Percentiles rank a stretch among this genome's conserved stretches.
phyloP scores from a whole-genome alignment of 2,113 vertebrate species.

The Serinus canaria region DNA sequence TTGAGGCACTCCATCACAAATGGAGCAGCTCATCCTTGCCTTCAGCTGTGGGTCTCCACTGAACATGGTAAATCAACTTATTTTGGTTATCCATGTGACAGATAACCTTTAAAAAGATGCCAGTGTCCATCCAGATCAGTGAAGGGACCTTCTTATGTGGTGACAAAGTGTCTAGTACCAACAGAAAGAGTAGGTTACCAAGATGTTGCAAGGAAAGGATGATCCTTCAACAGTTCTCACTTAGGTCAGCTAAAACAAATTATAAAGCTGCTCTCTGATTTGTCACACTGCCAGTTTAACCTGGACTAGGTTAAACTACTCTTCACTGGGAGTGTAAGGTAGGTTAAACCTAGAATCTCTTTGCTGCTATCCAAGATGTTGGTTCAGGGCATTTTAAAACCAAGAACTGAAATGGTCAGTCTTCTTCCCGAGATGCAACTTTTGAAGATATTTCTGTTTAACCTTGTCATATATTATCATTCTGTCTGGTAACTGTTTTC shows the following conservation, averaged over 20 bases:
- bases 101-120: neutral
- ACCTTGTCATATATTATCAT: neutral
- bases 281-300: neutral
- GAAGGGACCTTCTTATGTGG: neutral
- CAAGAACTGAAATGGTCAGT: neutral
- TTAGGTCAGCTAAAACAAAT: neutral
- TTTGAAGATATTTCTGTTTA: neutral
- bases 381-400: neutral
- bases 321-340: neutral
- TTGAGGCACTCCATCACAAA: neutral
- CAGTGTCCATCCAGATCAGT: neutral
- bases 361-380: neutral
- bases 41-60: neutral
- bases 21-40: neutral
- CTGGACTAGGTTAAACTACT: neutral
- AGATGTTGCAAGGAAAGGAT: neutral
- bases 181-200: neutral
- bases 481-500: neutral
- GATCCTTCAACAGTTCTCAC: neutral
- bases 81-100: neutral
- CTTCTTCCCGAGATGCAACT: neutral
- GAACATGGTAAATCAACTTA: neutral
- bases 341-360: neutral
- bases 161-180: neutral
- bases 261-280: neutral